Evolutionary conservation across 2,113 vertebrate species (phyloP).

Genomic region (Istiophorus platypterus): DNA sequence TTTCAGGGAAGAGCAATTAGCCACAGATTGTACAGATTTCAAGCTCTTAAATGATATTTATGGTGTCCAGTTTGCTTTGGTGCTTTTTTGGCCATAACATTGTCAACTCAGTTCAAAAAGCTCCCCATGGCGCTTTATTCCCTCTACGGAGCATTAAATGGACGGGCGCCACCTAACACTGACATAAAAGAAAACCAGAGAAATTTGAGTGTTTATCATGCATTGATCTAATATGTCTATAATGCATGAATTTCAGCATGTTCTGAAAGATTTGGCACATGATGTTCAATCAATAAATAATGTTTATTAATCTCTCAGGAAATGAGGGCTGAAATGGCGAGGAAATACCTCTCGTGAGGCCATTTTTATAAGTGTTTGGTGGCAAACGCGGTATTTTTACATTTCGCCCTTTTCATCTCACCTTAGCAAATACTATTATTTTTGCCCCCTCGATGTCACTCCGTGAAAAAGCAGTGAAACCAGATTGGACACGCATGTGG

Average conservation of each 20-base stretch:
- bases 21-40: background rate
- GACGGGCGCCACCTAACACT: background rate
- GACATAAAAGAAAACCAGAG: background rate
- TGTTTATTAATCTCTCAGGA: background rate
- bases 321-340: background rate
- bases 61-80: constrained; percentile 39
- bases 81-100: constrained; percentile 43
- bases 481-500: too few species aligned
- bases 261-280: background rate
- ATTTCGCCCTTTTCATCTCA: background rate
- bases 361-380: background rate
- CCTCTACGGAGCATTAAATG: background rate
- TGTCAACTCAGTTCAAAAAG: constrained; percentile 14
- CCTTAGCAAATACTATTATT: background rate
- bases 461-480: too few species aligned
- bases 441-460: background rate
- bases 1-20: constrained; percentile 2
- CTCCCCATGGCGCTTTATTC: background rate
- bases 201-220: background rate
- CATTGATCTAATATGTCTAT: background rate
- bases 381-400: too few species aligned
- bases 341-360: background rate
- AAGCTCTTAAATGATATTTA: constrained; percentile 28
- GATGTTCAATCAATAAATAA: too few species aligned
- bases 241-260: background rate